These are phyloP conservation scores for Dynastes maya DNA, from an alignment of 2,888 invertebrate genomes.

Conservation along the genomic window DNA sequence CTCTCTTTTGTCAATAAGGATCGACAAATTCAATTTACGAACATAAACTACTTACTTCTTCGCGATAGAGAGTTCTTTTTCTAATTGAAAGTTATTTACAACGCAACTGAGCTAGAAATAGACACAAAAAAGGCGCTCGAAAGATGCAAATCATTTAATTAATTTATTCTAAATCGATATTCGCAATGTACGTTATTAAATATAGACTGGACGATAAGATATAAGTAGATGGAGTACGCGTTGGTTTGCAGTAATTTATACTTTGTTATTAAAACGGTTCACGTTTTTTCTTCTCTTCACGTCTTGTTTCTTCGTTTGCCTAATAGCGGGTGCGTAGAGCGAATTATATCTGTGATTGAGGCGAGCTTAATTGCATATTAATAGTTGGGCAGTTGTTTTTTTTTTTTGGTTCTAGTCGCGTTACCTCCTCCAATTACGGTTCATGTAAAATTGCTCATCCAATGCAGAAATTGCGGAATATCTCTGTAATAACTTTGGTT, in stretches of 20 bases:
- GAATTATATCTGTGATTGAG: slow-evolving; percentile 11
- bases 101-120: background rate
- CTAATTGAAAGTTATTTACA: slow-evolving; percentile 25
- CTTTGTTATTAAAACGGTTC: slow-evolving; percentile 11
- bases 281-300: background rate
- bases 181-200: background rate
- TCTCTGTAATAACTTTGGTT: background rate
- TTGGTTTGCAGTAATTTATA: slow-evolving; percentile 7
- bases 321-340: background rate
- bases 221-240: background rate
- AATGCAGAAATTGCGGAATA: background rate
- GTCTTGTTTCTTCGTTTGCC: slow-evolving; percentile 7
- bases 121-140: background rate
- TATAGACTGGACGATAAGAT: slow-evolving; percentile 9
- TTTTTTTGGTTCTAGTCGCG: background rate
- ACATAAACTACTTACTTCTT: background rate
- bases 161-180: slow-evolving; percentile 20
- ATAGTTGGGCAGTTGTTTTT: background rate
- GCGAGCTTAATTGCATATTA: slow-evolving; percentile 6
- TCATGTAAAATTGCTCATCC: slow-evolving; percentile 5
- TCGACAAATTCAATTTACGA: background rate
- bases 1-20: background rate
- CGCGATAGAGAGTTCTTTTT: background rate
- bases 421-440: slow-evolving; percentile 6
- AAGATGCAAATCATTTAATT: slow-evolving; percentile 31